Conservation (phyloP, 2,797 vertebrate genomes). For the Gambelia wislizenii region DNA sequence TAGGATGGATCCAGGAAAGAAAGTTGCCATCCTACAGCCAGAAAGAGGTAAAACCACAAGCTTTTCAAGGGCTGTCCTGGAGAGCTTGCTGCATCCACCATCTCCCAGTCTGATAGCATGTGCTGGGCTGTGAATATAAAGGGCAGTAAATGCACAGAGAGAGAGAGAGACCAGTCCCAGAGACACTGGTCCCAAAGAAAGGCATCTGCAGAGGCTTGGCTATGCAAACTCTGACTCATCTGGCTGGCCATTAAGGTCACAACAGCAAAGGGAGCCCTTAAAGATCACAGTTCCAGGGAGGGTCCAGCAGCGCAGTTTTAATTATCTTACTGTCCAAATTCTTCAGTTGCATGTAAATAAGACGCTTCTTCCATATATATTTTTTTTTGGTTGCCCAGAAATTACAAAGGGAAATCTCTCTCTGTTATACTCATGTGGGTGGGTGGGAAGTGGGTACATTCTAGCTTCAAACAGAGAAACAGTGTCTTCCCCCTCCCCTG, state of each 20-base stretch:
- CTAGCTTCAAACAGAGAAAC: not conserved
- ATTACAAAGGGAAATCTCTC: not conserved
- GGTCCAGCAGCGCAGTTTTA: not conserved
- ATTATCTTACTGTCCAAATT: not conserved
- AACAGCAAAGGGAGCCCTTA: not conserved
- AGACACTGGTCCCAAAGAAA: not conserved
- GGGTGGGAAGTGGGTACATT: not conserved
- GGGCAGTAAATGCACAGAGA: no score
- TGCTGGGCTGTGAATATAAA: not conserved
- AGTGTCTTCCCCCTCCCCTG: no score
- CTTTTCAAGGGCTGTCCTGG: not conserved
- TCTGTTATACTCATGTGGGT: not conserved
- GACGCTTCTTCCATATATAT: not conserved
- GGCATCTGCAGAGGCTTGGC: not conserved
- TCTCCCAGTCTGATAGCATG: not conserved
- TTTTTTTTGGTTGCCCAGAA: not conserved
- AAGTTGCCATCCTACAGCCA: conserved; percentile 1
- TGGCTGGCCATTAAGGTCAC: accelerated
- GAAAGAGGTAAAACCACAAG: not conserved
- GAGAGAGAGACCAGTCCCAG: not conserved
- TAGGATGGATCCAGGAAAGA: not conserved
- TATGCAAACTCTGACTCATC: not conserved
- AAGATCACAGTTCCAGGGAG: not conserved
- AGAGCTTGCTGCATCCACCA: no score
- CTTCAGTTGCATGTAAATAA: not conserved